A percentile compares a stretch with the other conserved stretches of the same genome.
These are phyloP conservation scores for Arvicanthis niloticus DNA, from an alignment of 2,113 vertebrate species.

Conservation along the genomic window DNA sequence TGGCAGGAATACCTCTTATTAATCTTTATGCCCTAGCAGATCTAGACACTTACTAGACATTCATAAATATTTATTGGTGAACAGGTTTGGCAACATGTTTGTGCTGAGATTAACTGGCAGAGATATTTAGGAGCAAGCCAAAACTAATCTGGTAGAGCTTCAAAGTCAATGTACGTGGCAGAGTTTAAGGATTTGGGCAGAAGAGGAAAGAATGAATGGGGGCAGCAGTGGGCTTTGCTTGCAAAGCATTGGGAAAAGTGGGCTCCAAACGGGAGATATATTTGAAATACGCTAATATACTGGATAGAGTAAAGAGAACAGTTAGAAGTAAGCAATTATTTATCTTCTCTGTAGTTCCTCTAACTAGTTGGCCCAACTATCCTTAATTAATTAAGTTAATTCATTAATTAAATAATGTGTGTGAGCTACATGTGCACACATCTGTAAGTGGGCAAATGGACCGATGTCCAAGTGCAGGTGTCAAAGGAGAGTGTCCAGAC, in stretches of 20 bases:
- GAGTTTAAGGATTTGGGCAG: neutral
- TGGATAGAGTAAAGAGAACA: neutral
- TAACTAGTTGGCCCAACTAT: neutral
- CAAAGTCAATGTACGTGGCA: neutral
- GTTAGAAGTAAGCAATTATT: fast-evolving
- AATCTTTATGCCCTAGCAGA: neutral
- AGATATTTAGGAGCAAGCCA: slow-evolving; percentile 45
- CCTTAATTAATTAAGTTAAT: neutral
- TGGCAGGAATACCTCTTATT: neutral
- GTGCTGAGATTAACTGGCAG: neutral
- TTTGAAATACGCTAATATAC: fast-evolving
- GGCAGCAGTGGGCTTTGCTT: neutral
- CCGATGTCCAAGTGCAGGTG: neutral
- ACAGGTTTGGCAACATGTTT: neutral
- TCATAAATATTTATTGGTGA: slow-evolving; percentile 31
- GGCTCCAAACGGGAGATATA: too few relatives aligned
- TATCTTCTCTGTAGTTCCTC: neutral
- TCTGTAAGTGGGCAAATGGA: neutral
- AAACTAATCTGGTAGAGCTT: neutral
- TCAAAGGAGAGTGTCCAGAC: neutral
- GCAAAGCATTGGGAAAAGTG: neutral
- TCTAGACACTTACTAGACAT: neutral
- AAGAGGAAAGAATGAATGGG: neutral
- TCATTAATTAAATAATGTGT: neutral
- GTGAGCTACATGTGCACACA: neutral